These are phyloP conservation scores for Belonocnema kinseyi DNA, from an alignment of 1,140 invertebrate species.

Conservation along the genomic window DNA sequence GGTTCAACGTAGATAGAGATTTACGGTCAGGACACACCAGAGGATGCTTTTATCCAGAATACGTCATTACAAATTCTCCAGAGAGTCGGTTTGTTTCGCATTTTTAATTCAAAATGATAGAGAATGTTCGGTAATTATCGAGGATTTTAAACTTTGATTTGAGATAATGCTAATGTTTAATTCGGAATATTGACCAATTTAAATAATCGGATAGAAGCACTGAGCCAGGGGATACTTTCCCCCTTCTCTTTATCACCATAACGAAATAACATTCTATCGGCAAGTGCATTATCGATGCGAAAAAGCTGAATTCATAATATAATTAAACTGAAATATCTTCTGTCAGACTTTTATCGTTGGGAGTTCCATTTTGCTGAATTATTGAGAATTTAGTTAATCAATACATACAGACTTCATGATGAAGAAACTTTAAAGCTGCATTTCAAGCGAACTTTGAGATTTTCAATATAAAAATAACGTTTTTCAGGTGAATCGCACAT, in stretches of 20 bases:
- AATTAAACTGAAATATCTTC: background rate
- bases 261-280: background rate
- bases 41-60: constrained; percentile 8
- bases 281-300: background rate
- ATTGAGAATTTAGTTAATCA: too few species aligned
- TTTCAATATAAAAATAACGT: too few species aligned
- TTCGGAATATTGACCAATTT: constrained; percentile 7
- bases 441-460: too few species aligned
- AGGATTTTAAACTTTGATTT: constrained; percentile 9
- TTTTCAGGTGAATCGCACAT: too few species aligned
- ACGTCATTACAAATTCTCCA: background rate
- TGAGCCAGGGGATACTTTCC: constrained; percentile 7
- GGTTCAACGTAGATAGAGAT: constrained; percentile 14
- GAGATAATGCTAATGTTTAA: constrained; percentile 7
- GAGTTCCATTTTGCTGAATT: too few species aligned
- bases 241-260: background rate
- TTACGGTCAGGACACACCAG: background rate
- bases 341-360: background rate
- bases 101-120: constrained; percentile 21
- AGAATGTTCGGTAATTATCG: background rate
- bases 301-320: background rate
- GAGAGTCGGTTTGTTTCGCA: background rate
- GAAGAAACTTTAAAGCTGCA: too few species aligned
- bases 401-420: too few species aligned
- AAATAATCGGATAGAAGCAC: background rate